Evolutionary conservation across 2,113 vertebrate species (phyloP), one percentile per base, ranked within the genome.

Genomic region (Gymnocephalus cernua): DNA sequence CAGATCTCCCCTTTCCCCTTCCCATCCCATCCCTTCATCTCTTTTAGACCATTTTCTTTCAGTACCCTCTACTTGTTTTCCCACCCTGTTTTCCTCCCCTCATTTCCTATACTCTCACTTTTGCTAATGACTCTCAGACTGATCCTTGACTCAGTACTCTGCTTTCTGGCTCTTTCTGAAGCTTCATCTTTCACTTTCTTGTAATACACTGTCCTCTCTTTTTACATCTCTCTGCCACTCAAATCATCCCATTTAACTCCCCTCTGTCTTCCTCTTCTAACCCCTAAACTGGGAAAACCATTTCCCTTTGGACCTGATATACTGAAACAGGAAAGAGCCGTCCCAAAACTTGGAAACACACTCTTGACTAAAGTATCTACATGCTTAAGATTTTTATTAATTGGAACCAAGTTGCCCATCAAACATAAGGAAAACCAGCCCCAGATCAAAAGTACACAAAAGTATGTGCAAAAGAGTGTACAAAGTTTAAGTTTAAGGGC

Each of bases 211-310:
- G 32, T 35, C 51, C 62, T 38, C 23, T 62, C 18, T 64, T 21
- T 54, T 12, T 35, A 50, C 54, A 51, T 66, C 62, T 58, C 16
- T 57, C 62, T 29, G 41, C n/a, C 45, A 6, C 66, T 64, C 54
- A 23, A 25, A 75, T 74, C 45, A 44, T 68, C 69, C 56, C 65
- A 63, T 78, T 78, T 35, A 56, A 15, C 38, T 68, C 32, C 48
- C 9, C 12, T 66, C 67, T 19, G 44, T 63, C 47, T 45, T 57
- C 69, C 19, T 79, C 19, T 64, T 72, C 41, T 54, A 65, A 66
- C 21, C 10, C 4, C 41, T 38, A 53, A 35, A 53, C 19, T 53
- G 4, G 15, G 5, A 14, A 58, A 58, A 23, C 1, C 9, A 11
- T 32, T 56, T 32, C 8, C 19, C n/a, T 23, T 21, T 48, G 1